Evolutionary conservation across 2,113 vertebrate species (phyloP).

Genomic region (Perca fluviatilis): DNA sequence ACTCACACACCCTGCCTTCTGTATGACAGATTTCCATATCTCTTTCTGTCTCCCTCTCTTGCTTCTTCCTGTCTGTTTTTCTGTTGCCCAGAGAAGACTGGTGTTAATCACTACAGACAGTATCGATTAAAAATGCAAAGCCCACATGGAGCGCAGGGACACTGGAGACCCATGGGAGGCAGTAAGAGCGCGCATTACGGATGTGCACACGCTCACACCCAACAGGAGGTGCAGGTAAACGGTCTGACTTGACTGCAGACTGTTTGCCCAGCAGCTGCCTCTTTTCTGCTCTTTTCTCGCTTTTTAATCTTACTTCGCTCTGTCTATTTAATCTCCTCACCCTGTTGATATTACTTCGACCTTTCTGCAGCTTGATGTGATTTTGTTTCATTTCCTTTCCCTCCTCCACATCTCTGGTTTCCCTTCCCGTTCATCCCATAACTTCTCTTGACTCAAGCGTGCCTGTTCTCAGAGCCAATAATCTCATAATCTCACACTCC

Average conservation of each 20-base stretch:
- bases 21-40: conserved; percentile 77
- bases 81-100: conserved; percentile 65
- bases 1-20: conserved; percentile 57
- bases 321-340: conserved; percentile 58
- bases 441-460: conserved; percentile 51
- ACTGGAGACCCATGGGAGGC: conserved; percentile 71
- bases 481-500: conserved; percentile 75
- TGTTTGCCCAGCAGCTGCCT: conserved; percentile 45
- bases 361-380: conserved; percentile 61
- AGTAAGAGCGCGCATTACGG: conserved; percentile 39
- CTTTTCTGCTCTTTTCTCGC: conserved; percentile 13
- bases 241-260: conserved; percentile 45
- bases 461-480: conserved; percentile 58
- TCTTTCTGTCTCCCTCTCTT: conserved; percentile 51
- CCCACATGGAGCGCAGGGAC: conserved; percentile 84
- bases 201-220: conserved; percentile 45
- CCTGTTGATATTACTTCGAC: conserved; percentile 59
- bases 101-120: conserved; percentile 85
- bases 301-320: conserved; percentile 52
- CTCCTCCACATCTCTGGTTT: conserved; percentile 47
- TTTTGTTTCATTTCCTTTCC: conserved; percentile 62
- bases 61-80: conserved; percentile 48
- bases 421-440: conserved; percentile 54
- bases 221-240: conserved; percentile 54
- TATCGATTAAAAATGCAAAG: conserved; percentile 86